Evolutionary conservation across 2,888 invertebrate species (phyloP), one percentile per base, ranked within the genome.

Genomic region (Drosophila kuntzei): DNA sequence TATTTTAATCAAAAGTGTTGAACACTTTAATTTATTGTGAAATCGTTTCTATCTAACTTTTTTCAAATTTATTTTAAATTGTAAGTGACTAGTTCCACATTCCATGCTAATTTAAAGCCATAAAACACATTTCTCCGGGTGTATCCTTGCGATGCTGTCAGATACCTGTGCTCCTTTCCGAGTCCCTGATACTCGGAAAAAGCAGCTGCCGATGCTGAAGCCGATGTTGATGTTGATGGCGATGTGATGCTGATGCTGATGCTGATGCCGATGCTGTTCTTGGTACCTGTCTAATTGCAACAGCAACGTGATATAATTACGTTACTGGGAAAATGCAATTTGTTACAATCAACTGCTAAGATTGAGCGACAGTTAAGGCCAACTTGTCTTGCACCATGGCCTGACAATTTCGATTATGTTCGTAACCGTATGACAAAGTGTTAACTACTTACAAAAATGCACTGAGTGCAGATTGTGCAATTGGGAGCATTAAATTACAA

Each of bases 221-320:
- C 1, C 9, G 14, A 4, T 34, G 46, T n/a, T n/a, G 43, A n/a
- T n/a, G 14, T 12, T 22, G 54, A 3, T 14, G 12, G 0, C 9
- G 16, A 5, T 36, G 46, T n/a, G 43, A n/a, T 14, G 8, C 25
- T 25, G 54, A 3, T 12, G 9, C 1, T 7, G 14, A 4, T 29
- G 46, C 25, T 11, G 22, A 5, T 25, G 47, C 20, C 18, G 34
- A 11, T 36, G 11, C 41, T 14, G 36, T n/a, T 29, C 34, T 20
- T 51, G 46, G 37, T 61, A 49, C 25, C 36, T 39, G 29, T 44
- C 67, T 82, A 82, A 83, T 88, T 83, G 87, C 80, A 80, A 74
- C 60, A 74, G 79, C 75, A 79, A 75, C 55, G 37, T 77, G 64
- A 76, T 86, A 66, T 83, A 88, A 83, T 83, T 83, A 70, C 58